Percentiles rank a stretch among this genome's conserved stretches.
phyloP scores from a whole-genome alignment of 1,140 invertebrate species.

The Laodelphax striatellus region DNA sequence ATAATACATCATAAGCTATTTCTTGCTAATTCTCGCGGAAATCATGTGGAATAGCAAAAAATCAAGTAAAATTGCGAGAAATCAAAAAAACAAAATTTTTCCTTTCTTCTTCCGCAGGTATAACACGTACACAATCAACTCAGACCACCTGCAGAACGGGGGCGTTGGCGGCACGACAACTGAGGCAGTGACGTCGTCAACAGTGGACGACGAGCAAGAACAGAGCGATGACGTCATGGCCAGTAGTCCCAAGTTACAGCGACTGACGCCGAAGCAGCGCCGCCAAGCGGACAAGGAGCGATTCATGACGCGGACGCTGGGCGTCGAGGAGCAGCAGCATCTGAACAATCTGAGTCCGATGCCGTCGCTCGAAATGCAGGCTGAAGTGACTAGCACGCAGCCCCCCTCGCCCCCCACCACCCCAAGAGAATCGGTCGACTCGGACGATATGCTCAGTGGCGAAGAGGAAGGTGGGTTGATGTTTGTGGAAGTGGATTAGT shows the following conservation, averaged over 20 bases:
- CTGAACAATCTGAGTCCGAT: too few species aligned
- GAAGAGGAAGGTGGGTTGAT: too few species aligned
- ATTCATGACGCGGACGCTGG: slow-evolving; percentile 44
- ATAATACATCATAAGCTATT: too few species aligned
- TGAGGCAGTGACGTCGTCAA: slow-evolving; percentile 9
- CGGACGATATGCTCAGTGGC: too few species aligned
- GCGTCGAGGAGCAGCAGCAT: neutral
- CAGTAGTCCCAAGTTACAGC: slow-evolving; percentile 8
- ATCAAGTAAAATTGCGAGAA: too few species aligned
- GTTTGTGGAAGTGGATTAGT: too few species aligned
- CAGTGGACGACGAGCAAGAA: neutral
- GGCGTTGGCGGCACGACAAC: neutral
- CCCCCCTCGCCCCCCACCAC: too few species aligned
- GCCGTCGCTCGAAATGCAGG: neutral
- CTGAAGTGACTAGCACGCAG: neutral
- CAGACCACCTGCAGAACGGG: slow-evolving; percentile 5
- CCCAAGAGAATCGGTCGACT: too few species aligned
- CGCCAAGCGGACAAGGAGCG: slow-evolving; percentile 45
- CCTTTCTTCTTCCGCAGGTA: too few species aligned
- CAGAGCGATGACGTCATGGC: neutral
- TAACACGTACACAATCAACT: slow-evolving; percentile 25
- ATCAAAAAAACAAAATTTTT: too few species aligned
- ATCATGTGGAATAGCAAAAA: too few species aligned
- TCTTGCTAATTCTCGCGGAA: too few species aligned
- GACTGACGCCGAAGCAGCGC: slow-evolving; percentile 52